phyloP scores from a whole-genome alignment of 1,140 invertebrate genomes.

The Thaumatotibia leucotreta region DNA sequence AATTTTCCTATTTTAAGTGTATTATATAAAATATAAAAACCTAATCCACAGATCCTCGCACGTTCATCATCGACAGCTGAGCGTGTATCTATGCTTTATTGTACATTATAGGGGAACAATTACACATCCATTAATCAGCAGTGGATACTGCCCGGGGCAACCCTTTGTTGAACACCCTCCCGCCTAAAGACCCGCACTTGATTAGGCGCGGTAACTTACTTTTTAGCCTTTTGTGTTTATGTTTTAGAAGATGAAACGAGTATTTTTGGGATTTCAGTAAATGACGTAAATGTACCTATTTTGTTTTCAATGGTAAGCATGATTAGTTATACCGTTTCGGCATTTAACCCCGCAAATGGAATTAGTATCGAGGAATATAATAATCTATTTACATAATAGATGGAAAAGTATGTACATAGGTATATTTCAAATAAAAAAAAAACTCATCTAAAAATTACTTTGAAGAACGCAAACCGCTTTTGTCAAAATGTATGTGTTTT shows the following conservation, averaged over 20 bases:
- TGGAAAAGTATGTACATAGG: no score
- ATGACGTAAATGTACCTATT: slow-evolving; percentile 15
- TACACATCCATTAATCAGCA: slow-evolving; percentile 59
- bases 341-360: no score
- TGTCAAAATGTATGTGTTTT: no score
- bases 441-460: no score
- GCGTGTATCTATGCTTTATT: slow-evolving; percentile 53
- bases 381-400: no score
- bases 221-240: slow-evolving; percentile 10
- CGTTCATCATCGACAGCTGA: slow-evolving; percentile 8
- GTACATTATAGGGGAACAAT: slow-evolving; percentile 67
- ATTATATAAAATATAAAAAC: no score
- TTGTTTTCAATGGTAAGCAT: no score
- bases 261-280: neutral
- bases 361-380: no score
- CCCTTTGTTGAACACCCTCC: slow-evolving; percentile 48
- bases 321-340: no score
- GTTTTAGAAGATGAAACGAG: slow-evolving; percentile 19
- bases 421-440: no score
- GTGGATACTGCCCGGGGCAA: slow-evolving; percentile 43
- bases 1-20: no score
- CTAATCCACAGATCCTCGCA: neutral
- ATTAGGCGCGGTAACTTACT: slow-evolving; percentile 42
- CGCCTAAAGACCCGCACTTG: slow-evolving; percentile 32
- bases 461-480: no score